phyloP scores from a whole-genome alignment of 2,888 invertebrate species.

The Rhamphomyia laevipes region DNA sequence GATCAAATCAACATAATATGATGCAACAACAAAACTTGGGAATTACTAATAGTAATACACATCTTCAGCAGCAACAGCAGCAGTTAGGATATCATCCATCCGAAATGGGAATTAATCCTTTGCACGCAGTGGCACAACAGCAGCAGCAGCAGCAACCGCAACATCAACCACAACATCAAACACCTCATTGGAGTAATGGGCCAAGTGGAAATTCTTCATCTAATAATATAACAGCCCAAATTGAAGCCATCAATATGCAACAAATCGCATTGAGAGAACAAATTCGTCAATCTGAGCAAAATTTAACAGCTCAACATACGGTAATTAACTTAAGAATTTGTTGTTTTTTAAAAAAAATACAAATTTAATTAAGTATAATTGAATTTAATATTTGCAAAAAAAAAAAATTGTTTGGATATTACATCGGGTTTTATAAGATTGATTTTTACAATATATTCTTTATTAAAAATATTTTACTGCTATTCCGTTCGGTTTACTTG shows the following conservation, averaged over 20 bases:
- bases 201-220: constrained; percentile 20
- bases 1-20: constrained; percentile 16
- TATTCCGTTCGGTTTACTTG: no score
- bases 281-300: constrained; percentile 90
- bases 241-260: constrained; percentile 57
- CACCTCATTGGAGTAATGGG: background rate
- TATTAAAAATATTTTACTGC: no score
- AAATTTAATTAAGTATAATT: no score
- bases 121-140: constrained; percentile 17
- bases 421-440: no score
- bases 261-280: constrained; percentile 79
- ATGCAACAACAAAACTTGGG: constrained; percentile 17
- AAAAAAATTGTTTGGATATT: no score
- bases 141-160: constrained; percentile 23
- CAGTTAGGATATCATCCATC: constrained; percentile 9
- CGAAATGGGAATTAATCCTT: constrained; percentile 12
- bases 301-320: constrained; percentile 89
- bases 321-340: constrained; percentile 39
- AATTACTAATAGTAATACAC: no score
- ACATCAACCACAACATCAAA: constrained; percentile 10
- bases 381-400: no score
- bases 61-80: background rate
- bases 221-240: constrained; percentile 35
- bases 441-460: no score
- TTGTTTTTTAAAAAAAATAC: background rate